Evolutionary conservation across 2,888 invertebrate genomes (phyloP).

Genomic region (Drosophila multiciliata): DNA sequence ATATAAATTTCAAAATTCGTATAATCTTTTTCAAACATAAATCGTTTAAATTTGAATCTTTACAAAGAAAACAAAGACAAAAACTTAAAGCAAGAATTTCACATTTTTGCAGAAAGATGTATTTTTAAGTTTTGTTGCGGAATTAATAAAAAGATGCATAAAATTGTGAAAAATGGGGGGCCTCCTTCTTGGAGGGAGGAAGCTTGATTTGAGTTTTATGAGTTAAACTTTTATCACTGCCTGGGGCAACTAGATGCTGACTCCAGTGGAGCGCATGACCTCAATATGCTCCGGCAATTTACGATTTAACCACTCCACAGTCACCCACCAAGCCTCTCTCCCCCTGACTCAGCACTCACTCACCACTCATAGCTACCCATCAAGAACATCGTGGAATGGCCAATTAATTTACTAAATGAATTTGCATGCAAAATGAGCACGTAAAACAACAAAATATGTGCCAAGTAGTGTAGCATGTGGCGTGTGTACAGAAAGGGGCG

Average conservation of each 20-base stretch:
- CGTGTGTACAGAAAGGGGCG: neutral
- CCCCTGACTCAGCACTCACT: too few species aligned
- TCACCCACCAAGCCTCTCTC: slow-evolving; percentile 18
- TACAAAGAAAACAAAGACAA: neutral
- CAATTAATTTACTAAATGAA: slow-evolving; percentile 80
- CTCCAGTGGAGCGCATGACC: slow-evolving; percentile 68
- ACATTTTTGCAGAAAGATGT: neutral
- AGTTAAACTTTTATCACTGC: slow-evolving; percentile 15
- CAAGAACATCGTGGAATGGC: slow-evolving; percentile 62
- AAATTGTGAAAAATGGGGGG: slow-evolving; percentile 1
- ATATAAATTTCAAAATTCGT: too few species aligned
- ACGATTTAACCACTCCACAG: slow-evolving; percentile 32
- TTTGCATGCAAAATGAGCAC: slow-evolving; percentile 76
- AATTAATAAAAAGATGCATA: neutral
- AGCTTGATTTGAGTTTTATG: neutral
- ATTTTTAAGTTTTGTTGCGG: neutral
- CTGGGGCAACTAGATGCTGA: slow-evolving; percentile 31
- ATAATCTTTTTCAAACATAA: slow-evolving; percentile 4
- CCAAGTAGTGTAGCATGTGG: neutral
- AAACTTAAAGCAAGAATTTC: neutral
- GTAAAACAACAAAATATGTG: slow-evolving; percentile 47
- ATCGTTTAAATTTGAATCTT: neutral
- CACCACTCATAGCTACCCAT: neutral
- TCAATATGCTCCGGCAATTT: slow-evolving; percentile 67
- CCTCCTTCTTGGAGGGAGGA: neutral